Evolutionary conservation across 2,113 vertebrate genomes (phyloP), one percentile per base, ranked within the genome.

Genomic region (Lipotes vexillifer): DNA sequence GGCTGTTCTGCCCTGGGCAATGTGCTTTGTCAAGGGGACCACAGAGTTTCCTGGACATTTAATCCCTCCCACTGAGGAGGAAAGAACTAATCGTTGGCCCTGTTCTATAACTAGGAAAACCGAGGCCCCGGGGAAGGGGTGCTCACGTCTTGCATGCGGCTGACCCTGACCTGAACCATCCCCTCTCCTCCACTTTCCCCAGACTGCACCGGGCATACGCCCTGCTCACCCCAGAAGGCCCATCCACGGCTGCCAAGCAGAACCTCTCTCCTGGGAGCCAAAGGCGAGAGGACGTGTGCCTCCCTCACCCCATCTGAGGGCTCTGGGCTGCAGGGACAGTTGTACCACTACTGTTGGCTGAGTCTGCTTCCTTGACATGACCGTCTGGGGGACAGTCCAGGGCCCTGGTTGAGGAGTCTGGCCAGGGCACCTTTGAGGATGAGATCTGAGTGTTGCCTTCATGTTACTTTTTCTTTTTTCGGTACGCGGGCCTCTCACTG

Each of bases 1-100:
- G 89, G 89, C 80, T 66, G 1, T 85, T 75, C 61, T 94, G 88
- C 68, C 44, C 44, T 41, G 41, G 33, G n/a, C 57, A 69, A 27
- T 75, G 88, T 77, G 77, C 85, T 94, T 82, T 59, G 85, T 87
- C 41, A 94, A 84, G 52, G 3, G 18, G 44, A 6, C 14, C 44
- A 65, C 49, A 92, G 52, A 68, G 77, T 46, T 90, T 81, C 46
- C 55, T 77, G 72, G 68, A 88, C 31, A 31, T 57, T 81, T 71
- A 46, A 61, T 75, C 95, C 69, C 69, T 94, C 61, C 15, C 61
- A 36, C 72, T 7, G n/a, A 93, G 69, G 38, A 92, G 25, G 66
- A 77, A 68, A 21, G 46, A 49, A 13, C 68, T 49, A 31, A 63
- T 65, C 38, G 65, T 57, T 21, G 27, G 88, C n/a, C 61, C 46